Conservation (phyloP, 2,888 invertebrate species). For the Mylabris sibirica region DNA sequence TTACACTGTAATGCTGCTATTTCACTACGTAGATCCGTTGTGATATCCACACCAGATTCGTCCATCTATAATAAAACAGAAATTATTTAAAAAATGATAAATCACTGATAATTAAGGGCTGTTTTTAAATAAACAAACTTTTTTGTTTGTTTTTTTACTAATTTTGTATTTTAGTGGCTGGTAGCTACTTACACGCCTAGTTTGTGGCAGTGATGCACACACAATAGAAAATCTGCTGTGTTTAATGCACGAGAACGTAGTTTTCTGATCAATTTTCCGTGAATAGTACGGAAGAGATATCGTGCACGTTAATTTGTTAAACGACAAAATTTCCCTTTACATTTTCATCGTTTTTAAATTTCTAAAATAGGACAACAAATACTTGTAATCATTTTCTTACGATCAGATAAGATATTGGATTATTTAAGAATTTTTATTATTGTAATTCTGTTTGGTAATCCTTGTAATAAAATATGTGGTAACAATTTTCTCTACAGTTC, state of each 20-base stretch:
- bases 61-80: conserved; percentile 63
- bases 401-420: too few relatives aligned
- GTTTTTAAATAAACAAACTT: neutral
- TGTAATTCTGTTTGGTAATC: too few relatives aligned
- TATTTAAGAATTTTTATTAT: too few relatives aligned
- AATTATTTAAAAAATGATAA: conserved; percentile 3
- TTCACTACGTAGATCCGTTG: conserved; percentile 82
- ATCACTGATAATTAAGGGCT: neutral
- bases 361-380: too few relatives aligned
- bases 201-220: neutral
- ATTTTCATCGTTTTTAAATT: too few relatives aligned
- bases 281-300: conserved; percentile 2
- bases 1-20: conserved; percentile 85
- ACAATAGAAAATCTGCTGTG: neutral
- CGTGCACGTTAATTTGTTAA: neutral
- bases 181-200: neutral
- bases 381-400: too few relatives aligned
- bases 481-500: too few relatives aligned
- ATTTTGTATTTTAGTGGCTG: conserved; percentile 1
- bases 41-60: conserved; percentile 68
- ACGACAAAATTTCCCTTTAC: too few relatives aligned
- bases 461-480: too few relatives aligned
- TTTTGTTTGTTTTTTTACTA: too few relatives aligned
- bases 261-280: conserved; percentile 9
- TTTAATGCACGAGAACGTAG: neutral